Conservation (phyloP, 1,140 invertebrate species). For the Elysia chlorotica region DNA sequence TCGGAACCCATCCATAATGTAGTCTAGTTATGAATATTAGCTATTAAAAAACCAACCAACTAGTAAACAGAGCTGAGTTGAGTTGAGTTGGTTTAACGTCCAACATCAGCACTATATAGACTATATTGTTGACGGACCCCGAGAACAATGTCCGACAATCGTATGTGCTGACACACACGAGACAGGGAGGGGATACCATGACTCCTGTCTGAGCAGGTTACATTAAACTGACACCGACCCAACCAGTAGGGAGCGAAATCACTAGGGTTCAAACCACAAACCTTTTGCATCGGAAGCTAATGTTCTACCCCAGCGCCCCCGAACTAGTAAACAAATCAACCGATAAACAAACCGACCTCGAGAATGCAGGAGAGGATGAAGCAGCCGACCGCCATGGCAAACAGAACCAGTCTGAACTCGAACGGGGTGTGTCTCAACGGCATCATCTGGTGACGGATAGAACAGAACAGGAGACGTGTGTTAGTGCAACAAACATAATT, state of each 20-base stretch:
- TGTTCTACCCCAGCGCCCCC: background rate
- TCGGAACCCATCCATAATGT: no score
- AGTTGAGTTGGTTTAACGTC: no score
- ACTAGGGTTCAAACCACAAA: background rate
- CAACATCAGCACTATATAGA: no score
- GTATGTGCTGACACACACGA: no score
- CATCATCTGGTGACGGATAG: conserved; percentile 23
- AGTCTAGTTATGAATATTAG: no score
- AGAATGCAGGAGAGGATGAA: conserved; percentile 23
- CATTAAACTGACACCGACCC: background rate
- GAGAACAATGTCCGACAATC: no score
- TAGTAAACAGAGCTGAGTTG: no score
- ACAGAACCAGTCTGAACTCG: conserved; percentile 24
- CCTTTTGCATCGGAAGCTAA: background rate
- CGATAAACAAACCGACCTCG: conserved; percentile 22
- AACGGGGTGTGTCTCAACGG: conserved; percentile 15
- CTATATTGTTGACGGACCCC: no score
- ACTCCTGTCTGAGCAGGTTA: conserved; percentile 10
- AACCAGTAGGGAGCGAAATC: background rate
- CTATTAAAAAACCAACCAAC: no score
- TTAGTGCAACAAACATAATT: background rate
- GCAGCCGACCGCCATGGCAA: conserved; percentile 23
- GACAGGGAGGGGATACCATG: no score
- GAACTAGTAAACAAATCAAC: background rate
- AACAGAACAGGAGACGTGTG: background rate